phyloP scores from a whole-genome alignment of 2,113 vertebrate genomes.

The Danio rerio region DNA sequence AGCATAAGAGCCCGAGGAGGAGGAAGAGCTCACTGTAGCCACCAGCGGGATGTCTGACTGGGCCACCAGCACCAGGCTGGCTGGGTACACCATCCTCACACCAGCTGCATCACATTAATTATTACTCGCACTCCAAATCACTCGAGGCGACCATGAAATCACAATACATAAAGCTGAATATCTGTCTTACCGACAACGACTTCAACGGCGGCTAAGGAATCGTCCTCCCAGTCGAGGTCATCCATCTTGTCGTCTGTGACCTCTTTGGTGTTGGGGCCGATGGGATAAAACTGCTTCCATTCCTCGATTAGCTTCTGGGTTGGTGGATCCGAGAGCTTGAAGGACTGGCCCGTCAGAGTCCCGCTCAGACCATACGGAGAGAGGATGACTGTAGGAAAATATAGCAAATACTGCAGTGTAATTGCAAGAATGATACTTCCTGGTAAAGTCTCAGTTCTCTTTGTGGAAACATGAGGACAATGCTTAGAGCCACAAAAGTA shows the following conservation, averaged over 20 bases:
- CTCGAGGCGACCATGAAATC: background rate
- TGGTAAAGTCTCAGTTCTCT: background rate
- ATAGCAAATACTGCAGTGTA: background rate
- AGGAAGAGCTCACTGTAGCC: slow-evolving; percentile 85
- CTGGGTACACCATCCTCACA: slow-evolving; percentile 97
- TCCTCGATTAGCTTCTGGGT: slow-evolving; percentile 97
- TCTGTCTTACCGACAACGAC: slow-evolving; percentile 91
- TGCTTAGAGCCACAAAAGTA: slow-evolving; percentile 9
- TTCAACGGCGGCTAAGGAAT: slow-evolving; percentile 96
- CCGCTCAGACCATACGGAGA: slow-evolving; percentile 97
- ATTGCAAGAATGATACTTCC: slow-evolving; percentile 2
- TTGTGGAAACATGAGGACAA: slow-evolving; percentile 22
- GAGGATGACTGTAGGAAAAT: slow-evolving; percentile 85
- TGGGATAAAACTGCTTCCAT: slow-evolving; percentile 99
- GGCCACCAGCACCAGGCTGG: slow-evolving; percentile 94
- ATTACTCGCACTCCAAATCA: background rate
- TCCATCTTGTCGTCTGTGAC: slow-evolving; percentile 88
- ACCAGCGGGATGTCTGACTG: slow-evolving; percentile 93
- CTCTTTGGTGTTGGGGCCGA: slow-evolving; percentile 88
- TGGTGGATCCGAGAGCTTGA: slow-evolving; percentile 95
- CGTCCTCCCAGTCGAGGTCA: slow-evolving; percentile 98
- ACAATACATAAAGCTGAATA: background rate
- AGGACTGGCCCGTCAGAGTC: slow-evolving; percentile 96
- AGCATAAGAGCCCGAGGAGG: slow-evolving; percentile 87
- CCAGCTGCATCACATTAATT: slow-evolving; percentile 79